A percentile compares a stretch with the other conserved stretches of the same genome.
These are phyloP conservation scores for Oxyscelio sp. DNA, from an alignment of 2,888 invertebrate genomes.

Conservation along the genomic window DNA sequence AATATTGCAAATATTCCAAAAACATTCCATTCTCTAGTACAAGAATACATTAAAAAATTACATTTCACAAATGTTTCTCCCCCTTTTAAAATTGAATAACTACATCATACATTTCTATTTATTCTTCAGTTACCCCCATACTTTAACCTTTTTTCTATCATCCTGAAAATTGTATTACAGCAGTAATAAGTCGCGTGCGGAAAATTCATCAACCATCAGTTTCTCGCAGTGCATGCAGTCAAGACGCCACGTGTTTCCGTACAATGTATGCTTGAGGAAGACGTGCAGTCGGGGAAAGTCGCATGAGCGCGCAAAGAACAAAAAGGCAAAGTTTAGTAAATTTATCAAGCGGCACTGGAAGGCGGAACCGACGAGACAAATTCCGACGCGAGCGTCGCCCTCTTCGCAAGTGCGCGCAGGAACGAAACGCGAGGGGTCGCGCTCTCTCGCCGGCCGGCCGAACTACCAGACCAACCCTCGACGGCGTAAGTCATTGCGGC, in stretches of 20 bases:
- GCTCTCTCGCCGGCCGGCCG: conserved; percentile 45
- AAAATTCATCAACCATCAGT: too few relatives aligned
- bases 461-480: conserved; percentile 76
- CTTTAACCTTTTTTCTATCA: too few relatives aligned
- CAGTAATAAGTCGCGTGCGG: too few relatives aligned
- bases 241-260: conserved; percentile 8
- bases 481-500: conserved; percentile 88
- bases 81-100: too few relatives aligned
- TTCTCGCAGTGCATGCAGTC: too few relatives aligned
- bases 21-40: too few relatives aligned
- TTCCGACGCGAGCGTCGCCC: conserved; percentile 86
- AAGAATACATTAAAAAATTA: too few relatives aligned
- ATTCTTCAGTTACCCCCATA: too few relatives aligned
- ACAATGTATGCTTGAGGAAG: conserved; percentile 19
- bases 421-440: conserved; percentile 59
- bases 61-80: too few relatives aligned
- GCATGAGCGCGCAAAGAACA: conserved; percentile 30
- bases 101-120: too few relatives aligned
- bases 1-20: too few relatives aligned
- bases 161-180: too few relatives aligned
- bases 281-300: conserved; percentile 22
- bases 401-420: conserved; percentile 67
- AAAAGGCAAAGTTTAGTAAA: conserved; percentile 84
- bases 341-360: conserved; percentile 87
- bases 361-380: conserved; percentile 87